Percentiles rank a stretch among this genome's conserved stretches.
These are phyloP conservation scores for Leptobrachium ailaonicum DNA, from an alignment of 2,113 vertebrate species.

Conservation along the genomic window DNA sequence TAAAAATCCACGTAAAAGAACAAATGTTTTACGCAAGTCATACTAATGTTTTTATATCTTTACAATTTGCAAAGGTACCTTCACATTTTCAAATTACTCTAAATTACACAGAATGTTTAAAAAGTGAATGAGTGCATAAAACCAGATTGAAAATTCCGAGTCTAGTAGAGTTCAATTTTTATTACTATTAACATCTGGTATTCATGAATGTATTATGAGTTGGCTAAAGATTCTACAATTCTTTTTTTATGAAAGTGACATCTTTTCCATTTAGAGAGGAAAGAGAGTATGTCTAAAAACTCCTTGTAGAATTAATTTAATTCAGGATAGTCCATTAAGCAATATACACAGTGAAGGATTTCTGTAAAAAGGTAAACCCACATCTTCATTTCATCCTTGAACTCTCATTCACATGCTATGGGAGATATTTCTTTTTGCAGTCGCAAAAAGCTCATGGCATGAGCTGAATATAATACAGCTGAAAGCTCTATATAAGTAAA, in stretches of 20 bases:
- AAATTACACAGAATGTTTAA: constrained; percentile 30
- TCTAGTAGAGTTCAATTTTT: constrained; percentile 39
- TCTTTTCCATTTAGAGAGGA: constrained; percentile 33
- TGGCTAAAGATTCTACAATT: constrained; percentile 47
- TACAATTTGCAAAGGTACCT: background rate
- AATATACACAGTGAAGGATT: constrained; percentile 31
- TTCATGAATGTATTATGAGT: constrained; percentile 42
- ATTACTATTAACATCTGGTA: constrained; percentile 41
- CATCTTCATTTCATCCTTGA: constrained; percentile 43
- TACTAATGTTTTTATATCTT: constrained; percentile 5
- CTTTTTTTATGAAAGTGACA: constrained; percentile 39
- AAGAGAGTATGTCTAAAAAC: constrained; percentile 26
- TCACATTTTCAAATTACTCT: background rate
- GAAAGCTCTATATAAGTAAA: constrained; percentile 11
- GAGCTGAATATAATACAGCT: background rate
- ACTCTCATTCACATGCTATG: constrained; percentile 34
- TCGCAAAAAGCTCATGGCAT: background rate
- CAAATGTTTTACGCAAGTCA: background rate
- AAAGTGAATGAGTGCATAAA: constrained; percentile 33
- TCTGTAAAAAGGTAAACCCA: constrained; percentile 29
- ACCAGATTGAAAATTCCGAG: constrained; percentile 16
- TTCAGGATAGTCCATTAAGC: constrained; percentile 43
- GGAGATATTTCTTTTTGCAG: constrained; percentile 23
- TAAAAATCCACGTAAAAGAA: constrained; percentile 1
- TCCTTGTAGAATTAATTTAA: constrained; percentile 39